Evolutionary conservation across 2,797 vertebrate species (phyloP), one percentile per base, ranked within the genome.

Genomic region (Hipposideros larvatus): DNA sequence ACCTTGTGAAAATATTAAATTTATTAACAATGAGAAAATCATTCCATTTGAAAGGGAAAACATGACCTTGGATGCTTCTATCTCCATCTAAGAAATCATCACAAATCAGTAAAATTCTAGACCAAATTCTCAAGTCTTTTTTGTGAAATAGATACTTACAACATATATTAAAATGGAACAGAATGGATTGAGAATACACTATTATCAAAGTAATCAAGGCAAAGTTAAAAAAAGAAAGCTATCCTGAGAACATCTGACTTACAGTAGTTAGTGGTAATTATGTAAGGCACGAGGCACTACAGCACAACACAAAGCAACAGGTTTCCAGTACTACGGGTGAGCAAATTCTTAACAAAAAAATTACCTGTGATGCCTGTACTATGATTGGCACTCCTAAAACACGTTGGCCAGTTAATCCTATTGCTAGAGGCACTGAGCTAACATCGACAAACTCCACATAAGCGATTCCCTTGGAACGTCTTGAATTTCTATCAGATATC

Each of bases 401-500:
- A 94, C 99, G 99, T 96, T 99, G 99, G 14, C 99, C 99, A 55
- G 99, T 99, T 91, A 99, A 98, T 83, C 99, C 99, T 95, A 99
- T 99, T 89, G 99, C 99, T 97, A 99, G 98, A 97, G 99, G 99
- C 94, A 99, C 99, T 15, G 99, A 99, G 93, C 98, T 99, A 71
- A 99, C 98, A 97, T 99, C 99, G 43, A 99, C 99, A 96, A 99
- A 99, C 94, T 99, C 99, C n/a, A 99, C 99, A 94, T 99, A 99
- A 74, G 99, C 99, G 94, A 99, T 99, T 98, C 99, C 99, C 98
- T 99, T 99, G 11, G 99, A 99, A 96, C 99, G 99, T 90, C 99
- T 99, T n/a, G 99, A 99, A 98, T 99, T 99, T 98, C 99, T 99
- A 98, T 99, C 99, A 0, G 99, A 99, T 98, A 99, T 99, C 99